phyloP scores from a whole-genome alignment of 2,113 vertebrate genomes.

The Passer domesticus region DNA sequence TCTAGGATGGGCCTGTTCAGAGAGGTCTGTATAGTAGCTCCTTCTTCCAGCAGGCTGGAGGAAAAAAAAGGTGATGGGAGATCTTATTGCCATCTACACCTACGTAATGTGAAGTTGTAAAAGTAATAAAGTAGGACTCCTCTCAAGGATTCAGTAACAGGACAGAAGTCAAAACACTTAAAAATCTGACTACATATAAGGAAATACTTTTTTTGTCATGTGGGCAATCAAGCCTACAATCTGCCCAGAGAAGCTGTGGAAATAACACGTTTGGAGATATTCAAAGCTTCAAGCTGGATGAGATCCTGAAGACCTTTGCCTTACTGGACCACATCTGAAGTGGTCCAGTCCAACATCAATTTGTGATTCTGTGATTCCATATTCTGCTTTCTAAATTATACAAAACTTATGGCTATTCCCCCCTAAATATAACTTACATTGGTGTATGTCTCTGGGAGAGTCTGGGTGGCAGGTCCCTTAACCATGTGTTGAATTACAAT shows the following conservation, averaged over 20 bases:
- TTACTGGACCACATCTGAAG: background rate
- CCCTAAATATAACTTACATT: accelerated
- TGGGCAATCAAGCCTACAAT: accelerated
- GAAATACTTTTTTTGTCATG: background rate
- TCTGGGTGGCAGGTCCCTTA: background rate
- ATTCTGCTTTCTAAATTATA: background rate
- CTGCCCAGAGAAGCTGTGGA: background rate
- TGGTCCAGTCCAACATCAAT: too few species aligned
- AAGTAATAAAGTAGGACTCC: background rate
- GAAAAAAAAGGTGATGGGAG: background rate
- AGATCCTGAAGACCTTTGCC: background rate
- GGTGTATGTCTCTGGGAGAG: background rate
- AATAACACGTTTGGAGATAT: background rate
- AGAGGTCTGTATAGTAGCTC: background rate
- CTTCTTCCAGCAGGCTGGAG: background rate
- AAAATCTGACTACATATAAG: background rate
- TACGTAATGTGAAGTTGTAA: accelerated
- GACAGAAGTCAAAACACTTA: background rate
- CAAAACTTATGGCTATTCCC: background rate
- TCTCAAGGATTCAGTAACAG: background rate
- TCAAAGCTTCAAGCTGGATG: background rate
- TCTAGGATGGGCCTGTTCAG: background rate
- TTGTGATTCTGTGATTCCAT: background rate
- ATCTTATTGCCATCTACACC: background rate
- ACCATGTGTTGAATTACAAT: background rate